Percentiles rank a stretch among this genome's conserved stretches.
These are phyloP conservation scores for Gobionotothen gibberifrons DNA, from an alignment of 2,797 vertebrate species.

Conservation along the genomic window DNA sequence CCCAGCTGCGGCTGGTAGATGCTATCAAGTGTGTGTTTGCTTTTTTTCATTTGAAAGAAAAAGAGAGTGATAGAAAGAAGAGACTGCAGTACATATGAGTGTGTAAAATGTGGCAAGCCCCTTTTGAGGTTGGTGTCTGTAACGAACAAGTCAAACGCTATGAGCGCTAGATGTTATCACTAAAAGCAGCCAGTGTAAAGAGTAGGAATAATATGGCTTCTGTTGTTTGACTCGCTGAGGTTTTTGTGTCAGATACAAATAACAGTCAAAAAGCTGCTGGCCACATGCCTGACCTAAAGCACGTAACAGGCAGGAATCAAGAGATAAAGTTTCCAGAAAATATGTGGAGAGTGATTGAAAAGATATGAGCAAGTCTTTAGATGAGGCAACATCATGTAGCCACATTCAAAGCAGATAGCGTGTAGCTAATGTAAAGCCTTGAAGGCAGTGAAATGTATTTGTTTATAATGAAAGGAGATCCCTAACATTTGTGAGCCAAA, in stretches of 20 bases:
- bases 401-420: constrained; percentile 30
- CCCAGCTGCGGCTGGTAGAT: constrained; percentile 87
- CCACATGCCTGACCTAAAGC: constrained; percentile 81
- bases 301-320: constrained; percentile 72
- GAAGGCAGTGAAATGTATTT: constrained; percentile 30
- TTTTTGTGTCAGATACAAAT: constrained; percentile 60
- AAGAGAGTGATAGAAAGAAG: constrained; percentile 54
- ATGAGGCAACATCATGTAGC: constrained; percentile 21
- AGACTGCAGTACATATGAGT: constrained; percentile 35
- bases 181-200: constrained; percentile 58
- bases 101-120: constrained; percentile 53
- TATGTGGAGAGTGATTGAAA: constrained; percentile 66
- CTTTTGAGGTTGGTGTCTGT: constrained; percentile 67
- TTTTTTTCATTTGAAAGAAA: constrained; percentile 53
- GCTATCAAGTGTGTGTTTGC: constrained; percentile 82
- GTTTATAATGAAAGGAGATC: constrained; percentile 67
- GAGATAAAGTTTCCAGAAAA: constrained; percentile 82
- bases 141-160: constrained; percentile 66
- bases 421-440: constrained; percentile 28
- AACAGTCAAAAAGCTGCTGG: constrained; percentile 74
- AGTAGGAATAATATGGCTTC: constrained; percentile 68
- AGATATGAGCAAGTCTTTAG: constrained; percentile 25
- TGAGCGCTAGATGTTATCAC: constrained; percentile 68
- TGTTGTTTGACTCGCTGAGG: constrained; percentile 63
- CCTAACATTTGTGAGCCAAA: constrained; percentile 66